Base-by-base conservation (phyloP, 2,113 vertebrate species). In the Spea bombifrons region DNA sequence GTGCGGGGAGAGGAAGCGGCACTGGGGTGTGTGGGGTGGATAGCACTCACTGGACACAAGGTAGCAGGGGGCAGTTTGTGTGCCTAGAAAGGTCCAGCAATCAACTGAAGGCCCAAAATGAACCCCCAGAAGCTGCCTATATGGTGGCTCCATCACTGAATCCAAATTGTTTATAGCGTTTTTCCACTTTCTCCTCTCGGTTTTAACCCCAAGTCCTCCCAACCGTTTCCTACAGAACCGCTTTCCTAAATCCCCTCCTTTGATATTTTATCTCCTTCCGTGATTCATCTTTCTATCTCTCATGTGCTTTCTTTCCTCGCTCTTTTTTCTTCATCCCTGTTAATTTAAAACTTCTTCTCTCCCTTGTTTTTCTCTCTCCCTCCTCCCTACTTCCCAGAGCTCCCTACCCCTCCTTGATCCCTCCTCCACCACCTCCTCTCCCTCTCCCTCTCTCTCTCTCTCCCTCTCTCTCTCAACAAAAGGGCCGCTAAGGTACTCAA, bases 361-460 rank as follows among this genome's bases (percentile, higher is more conserved):
- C 12, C 0, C 43, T 49, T 46, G 55, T 52, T 53, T 57, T 63
- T 66, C 46, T 70, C 70, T 50, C 16, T 44, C 55, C 75, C 71
- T 71, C 65, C 65, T 17, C 13, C n/a, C n/a, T 49, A 5, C 8
- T 76, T 44, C 6, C 3, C 47, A 57, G 61, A 16, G n/a, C 77
- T 80, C 49, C 8, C 16, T 16, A 52, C 48, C 16, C 69, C 50
- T 53, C 50, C 68, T 30, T 30, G 30, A 30, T 30, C 30, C 69
- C 70, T 73, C 64, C 77, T 73, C 77, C 46, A 5, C 52, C 59
- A 12, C 46, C 66, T 47, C 43, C 15, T 12, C n/a, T 46, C 65
- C 49, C 71, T 73, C 71, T 30, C 47, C 59, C 68, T 15, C 75
- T 61, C 68, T 13, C 63, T 79, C 70, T 66, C 12, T 73, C n/a